phyloP scores from a whole-genome alignment of 2,113 vertebrate genomes.

The Haemorhous mexicanus region DNA sequence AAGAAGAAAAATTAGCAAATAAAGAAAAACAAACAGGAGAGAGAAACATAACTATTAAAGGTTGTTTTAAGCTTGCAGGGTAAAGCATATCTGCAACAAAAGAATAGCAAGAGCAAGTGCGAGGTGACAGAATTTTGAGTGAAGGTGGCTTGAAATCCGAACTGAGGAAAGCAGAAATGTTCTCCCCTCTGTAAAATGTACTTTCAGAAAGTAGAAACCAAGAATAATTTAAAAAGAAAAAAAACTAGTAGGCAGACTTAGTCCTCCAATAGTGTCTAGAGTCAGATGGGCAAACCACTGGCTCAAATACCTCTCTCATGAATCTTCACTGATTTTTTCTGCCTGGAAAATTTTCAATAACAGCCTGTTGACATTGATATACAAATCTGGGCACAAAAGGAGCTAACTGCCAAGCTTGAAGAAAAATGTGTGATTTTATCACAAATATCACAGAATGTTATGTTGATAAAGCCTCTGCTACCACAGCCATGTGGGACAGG shows the following conservation, averaged over 20 bases:
- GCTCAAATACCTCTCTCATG: neutral
- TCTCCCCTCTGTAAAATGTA: neutral
- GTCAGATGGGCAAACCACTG: neutral
- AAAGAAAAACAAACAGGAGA: neutral
- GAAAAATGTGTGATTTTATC: neutral
- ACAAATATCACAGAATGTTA: neutral
- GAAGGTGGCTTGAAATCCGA: neutral
- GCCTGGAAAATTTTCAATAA: neutral
- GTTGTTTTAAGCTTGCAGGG: neutral
- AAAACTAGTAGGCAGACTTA: neutral
- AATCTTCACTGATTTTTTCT: neutral
- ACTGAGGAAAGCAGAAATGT: neutral
- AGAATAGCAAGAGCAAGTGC: neutral
- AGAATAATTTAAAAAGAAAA: neutral
- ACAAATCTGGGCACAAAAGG: neutral
- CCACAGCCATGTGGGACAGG: neutral
- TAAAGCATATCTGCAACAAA: neutral
- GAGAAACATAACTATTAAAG: neutral
- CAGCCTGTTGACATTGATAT: neutral
- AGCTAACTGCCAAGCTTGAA: neutral
- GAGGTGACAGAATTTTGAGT: neutral
- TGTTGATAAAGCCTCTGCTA: neutral
- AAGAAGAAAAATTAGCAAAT: neutral
- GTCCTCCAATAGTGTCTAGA: neutral
- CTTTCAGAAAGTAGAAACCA: neutral